Evolutionary conservation across 2,888 invertebrate genomes (phyloP).

Genomic region (Sturmia bella): DNA sequence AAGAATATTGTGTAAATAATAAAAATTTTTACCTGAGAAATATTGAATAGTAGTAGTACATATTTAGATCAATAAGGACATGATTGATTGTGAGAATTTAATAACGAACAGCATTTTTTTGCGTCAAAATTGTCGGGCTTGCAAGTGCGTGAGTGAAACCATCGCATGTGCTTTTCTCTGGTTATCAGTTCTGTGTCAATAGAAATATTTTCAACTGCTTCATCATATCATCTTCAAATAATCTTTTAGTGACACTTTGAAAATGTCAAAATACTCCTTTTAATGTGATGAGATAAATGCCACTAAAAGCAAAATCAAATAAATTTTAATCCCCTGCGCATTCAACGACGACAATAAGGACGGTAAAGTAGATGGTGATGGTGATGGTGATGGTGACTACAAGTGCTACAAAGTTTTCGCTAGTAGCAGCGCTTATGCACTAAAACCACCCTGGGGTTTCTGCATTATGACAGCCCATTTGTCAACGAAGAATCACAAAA

Average conservation of each 20-base stretch:
- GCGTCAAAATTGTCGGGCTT: no score
- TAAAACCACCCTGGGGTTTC: constrained; percentile 60
- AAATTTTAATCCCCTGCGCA: constrained; percentile 60
- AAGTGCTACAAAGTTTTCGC: constrained; percentile 43
- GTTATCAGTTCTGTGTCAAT: no score
- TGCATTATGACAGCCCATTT: constrained; percentile 66
- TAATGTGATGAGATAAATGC: constrained; percentile 55
- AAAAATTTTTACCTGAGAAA: no score
- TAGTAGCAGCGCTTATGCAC: constrained; percentile 41
- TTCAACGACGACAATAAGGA: constrained; percentile 22
- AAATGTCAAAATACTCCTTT: constrained; percentile 64
- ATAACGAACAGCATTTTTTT: no score
- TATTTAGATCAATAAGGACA: no score
- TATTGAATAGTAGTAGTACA: no score
- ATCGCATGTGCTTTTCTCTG: no score
- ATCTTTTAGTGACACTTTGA: constrained; percentile 56
- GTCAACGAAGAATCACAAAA: constrained; percentile 64
- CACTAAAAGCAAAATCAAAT: constrained; percentile 66
- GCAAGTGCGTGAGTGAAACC: no score
- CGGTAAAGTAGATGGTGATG: background rate
- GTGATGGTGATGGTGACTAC: constrained; percentile 1
- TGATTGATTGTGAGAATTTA: no score
- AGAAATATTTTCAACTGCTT: constrained; percentile 43
- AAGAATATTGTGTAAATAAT: no score
- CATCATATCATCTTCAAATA: constrained; percentile 52